A percentile compares a stretch with the other conserved stretches of the same genome.
These are phyloP conservation scores for Calameuta filiformis DNA, from an alignment of 2,888 invertebrate genomes.

Conservation along the genomic window DNA sequence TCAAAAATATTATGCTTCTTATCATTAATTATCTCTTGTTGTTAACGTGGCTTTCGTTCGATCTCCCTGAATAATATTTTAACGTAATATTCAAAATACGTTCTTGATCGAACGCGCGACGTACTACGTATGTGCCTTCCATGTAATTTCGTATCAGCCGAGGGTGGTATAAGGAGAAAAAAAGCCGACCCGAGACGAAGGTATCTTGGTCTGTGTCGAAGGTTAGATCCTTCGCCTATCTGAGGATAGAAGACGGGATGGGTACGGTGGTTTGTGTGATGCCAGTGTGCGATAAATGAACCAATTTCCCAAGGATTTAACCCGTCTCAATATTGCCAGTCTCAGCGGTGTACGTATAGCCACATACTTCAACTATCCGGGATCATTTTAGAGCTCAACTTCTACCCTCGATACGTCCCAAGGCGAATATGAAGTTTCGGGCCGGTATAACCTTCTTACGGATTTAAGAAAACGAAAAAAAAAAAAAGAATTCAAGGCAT, in stretches of 20 bases:
- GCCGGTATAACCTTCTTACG: not conserved
- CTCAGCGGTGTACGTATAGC: conserved; percentile 32
- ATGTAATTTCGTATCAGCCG: not conserved
- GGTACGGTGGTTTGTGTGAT: conserved; percentile 24
- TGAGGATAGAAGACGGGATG: not conserved
- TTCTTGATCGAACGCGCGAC: not conserved
- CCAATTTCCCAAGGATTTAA: conserved; percentile 50
- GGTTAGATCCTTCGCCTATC: not conserved
- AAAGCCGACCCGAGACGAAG: not conserved
- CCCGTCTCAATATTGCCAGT: conserved; percentile 41
- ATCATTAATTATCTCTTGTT: not conserved
- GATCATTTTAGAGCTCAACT: conserved; percentile 38
- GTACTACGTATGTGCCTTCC: no score
- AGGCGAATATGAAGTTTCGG: not conserved
- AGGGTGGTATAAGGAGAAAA: not conserved
- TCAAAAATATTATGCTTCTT: not conserved
- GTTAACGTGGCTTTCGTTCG: not conserved
- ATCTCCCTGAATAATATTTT: not conserved
- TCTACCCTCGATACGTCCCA: conserved; percentile 12
- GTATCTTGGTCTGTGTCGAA: not conserved
- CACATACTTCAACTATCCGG: conserved; percentile 33
- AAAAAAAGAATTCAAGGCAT: not conserved
- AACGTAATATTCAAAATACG: not conserved
- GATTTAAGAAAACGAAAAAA: not conserved
- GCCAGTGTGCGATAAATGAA: conserved; percentile 45